Percentiles rank a stretch among this genome's conserved stretches.
Evolutionary conservation across 2,113 vertebrate species (phyloP).

Genomic region (Corvus hawaiiensis): DNA sequence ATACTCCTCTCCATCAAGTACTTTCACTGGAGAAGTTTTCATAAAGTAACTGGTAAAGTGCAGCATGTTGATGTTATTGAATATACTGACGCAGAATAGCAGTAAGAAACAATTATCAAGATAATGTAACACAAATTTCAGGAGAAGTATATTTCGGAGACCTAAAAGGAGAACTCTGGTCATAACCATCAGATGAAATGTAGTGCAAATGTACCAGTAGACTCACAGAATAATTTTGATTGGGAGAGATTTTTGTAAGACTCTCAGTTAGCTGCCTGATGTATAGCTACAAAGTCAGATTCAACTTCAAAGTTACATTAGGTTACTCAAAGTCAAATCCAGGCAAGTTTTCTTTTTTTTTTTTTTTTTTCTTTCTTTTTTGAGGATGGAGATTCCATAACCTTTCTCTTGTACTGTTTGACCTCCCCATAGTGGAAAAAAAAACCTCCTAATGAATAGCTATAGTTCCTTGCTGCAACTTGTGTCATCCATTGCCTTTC

Average conservation of each 20-base stretch:
- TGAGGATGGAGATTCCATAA: background rate
- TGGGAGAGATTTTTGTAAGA: background rate
- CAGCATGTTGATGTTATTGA: background rate
- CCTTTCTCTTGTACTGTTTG: background rate
- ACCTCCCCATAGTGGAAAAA: background rate
- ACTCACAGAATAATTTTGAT: background rate
- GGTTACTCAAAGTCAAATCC: background rate
- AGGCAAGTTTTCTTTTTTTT: background rate
- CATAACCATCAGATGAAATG: background rate
- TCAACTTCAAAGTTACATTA: background rate
- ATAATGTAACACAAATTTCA: background rate
- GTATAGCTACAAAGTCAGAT: background rate
- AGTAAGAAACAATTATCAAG: background rate
- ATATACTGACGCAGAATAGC: background rate
- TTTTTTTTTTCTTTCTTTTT: background rate
- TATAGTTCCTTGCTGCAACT: background rate
- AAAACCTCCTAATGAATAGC: background rate
- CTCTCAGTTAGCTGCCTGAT: background rate
- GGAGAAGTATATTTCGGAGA: background rate
- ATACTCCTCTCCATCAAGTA: background rate
- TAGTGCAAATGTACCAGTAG: background rate
- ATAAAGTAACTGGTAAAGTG: background rate
- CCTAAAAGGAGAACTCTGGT: background rate
- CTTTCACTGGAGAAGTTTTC: background rate
- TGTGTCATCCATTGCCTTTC: background rate